A percentile compares a stretch with the other conserved stretches of the same genome.
Conservation (phyloP, 2,888 invertebrate species). For the Scaptomyza parva region DNA sequence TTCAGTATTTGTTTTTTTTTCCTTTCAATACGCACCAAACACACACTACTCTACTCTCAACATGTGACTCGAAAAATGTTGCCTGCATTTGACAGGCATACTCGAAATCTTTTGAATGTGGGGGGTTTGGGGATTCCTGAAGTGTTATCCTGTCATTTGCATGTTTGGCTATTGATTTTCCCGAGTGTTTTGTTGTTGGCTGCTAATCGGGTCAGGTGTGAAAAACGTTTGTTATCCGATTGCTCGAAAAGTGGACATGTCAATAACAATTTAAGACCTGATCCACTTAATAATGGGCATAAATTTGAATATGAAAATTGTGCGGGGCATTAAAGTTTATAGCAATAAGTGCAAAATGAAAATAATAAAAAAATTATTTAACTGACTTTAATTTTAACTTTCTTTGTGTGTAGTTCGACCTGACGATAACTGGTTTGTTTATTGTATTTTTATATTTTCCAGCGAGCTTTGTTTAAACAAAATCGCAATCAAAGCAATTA, state of each 20-base stretch:
- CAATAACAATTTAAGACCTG: conserved; percentile 44
- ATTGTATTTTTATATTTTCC: conserved; percentile 3
- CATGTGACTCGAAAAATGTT: conserved; percentile 35
- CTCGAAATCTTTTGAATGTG: conserved; percentile 25
- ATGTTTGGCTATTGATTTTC: conserved; percentile 69
- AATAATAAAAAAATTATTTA: conserved; percentile 14
- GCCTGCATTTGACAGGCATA: conserved; percentile 42
- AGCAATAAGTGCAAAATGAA: conserved; percentile 32
- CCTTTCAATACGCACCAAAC: no score
- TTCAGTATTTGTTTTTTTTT: no score
- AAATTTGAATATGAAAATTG: conserved; percentile 22
- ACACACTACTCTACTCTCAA: neutral
- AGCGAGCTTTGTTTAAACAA: conserved; percentile 32
- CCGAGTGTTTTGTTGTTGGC: conserved; percentile 12
- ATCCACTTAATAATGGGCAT: conserved; percentile 44
- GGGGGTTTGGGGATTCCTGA: neutral
- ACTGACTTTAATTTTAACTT: conserved; percentile 73
- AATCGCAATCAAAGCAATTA: no score
- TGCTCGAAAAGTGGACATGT: conserved; percentile 47
- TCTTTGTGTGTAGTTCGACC: conserved; percentile 69
- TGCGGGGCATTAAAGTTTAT: conserved; percentile 44
- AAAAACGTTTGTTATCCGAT: conserved; percentile 46
- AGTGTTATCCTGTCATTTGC: conserved; percentile 60
- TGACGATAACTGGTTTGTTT: conserved; percentile 39
- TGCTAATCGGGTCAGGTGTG: conserved; percentile 72